Percentiles rank a stretch among this genome's conserved stretches.
phyloP scores from a whole-genome alignment of 2,797 vertebrate species.

The Peromyscus aztecus region DNA sequence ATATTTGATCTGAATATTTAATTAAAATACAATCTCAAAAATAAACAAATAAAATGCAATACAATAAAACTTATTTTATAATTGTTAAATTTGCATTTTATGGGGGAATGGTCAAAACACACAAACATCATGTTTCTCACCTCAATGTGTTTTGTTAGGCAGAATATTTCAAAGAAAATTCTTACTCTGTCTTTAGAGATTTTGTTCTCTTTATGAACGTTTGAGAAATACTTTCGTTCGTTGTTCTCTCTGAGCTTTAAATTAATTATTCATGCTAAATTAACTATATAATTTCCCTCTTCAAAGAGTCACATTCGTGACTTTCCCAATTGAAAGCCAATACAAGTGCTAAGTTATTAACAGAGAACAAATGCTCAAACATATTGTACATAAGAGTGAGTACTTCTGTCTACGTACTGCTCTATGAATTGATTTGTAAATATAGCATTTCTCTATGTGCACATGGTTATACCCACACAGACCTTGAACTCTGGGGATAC shows the following conservation, averaged over 20 bases:
- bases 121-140: not conserved
- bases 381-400: not conserved
- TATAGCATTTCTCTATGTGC: not conserved
- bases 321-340: constrained; percentile 3
- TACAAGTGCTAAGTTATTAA: not conserved
- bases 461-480: not conserved
- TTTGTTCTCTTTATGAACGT: not conserved
- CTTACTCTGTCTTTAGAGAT: not conserved
- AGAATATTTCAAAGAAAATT: not conserved
- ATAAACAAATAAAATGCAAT: not conserved
- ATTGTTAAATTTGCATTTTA: not conserved
- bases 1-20: not conserved
- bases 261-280: not conserved
- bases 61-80: not conserved
- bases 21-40: not conserved
- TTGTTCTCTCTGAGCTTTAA: not conserved
- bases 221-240: not conserved
- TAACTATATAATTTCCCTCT: not conserved
- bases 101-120: not conserved
- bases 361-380: not conserved
- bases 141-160: not conserved
- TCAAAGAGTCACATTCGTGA: not conserved
- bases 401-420: not conserved
- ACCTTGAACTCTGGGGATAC: not conserved
- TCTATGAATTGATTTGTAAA: not conserved